Percentiles rank a stretch among this genome's conserved stretches.
Evolutionary conservation across 1,140 invertebrate species (phyloP).

Genomic region (Batillaria attramentaria): DNA sequence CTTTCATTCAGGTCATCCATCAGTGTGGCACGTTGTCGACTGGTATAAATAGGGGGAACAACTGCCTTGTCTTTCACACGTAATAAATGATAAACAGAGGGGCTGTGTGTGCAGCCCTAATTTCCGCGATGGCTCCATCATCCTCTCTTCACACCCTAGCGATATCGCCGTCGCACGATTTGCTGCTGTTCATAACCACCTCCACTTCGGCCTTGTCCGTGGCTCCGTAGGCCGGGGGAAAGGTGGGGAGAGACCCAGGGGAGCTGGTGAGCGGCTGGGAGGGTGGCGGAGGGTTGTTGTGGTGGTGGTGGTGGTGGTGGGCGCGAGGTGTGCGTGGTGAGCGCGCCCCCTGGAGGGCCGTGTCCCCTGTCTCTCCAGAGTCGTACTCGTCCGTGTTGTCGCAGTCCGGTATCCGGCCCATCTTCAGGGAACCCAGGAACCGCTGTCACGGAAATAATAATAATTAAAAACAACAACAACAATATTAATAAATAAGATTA

Average conservation of each 20-base stretch:
- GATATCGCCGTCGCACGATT: constrained; percentile 36
- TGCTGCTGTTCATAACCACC: constrained; percentile 39
- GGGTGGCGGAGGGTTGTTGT: too few relatives aligned
- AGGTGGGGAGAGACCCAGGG: constrained; percentile 1
- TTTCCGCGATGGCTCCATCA: background rate
- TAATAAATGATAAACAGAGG: too few relatives aligned
- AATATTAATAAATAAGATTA: too few relatives aligned
- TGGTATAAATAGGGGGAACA: too few relatives aligned
- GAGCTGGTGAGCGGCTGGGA: constrained; percentile 20
- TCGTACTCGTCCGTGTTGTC: constrained; percentile 53
- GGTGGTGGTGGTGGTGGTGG: constrained; percentile 25
- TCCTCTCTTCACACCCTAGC: constrained; percentile 26
- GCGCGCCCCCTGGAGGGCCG: constrained; percentile 38
- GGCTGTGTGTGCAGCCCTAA: constrained; percentile 5
- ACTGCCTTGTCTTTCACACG: too few relatives aligned
- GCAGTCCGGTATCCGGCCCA: constrained; percentile 45
- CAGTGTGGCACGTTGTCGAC: too few relatives aligned
- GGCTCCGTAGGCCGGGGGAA: background rate
- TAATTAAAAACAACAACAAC: too few relatives aligned
- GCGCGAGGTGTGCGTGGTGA: constrained; percentile 21
- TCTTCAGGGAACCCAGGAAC: constrained; percentile 51
- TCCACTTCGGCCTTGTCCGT: constrained; percentile 40
- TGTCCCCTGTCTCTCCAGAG: constrained; percentile 57
- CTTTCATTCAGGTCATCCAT: too few relatives aligned
- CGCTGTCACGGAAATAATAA: too few relatives aligned